phyloP scores from a whole-genome alignment of 2,113 vertebrate species.

The Mastomys natalensis region DNA sequence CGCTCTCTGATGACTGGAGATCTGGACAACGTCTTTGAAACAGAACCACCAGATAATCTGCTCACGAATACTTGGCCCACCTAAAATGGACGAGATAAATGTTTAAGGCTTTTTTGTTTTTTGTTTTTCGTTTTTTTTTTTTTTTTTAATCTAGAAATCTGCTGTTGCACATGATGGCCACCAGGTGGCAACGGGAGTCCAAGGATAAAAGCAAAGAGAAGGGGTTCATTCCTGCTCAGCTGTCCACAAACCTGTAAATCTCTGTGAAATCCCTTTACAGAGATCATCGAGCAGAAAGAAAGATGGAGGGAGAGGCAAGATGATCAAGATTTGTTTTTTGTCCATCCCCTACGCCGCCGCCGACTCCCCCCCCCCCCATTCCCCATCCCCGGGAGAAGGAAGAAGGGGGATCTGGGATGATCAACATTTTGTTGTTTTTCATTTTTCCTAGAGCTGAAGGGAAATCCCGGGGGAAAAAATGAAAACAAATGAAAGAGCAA shows the following conservation, averaged over 20 bases:
- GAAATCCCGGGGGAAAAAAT: background rate
- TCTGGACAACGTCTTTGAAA: background rate
- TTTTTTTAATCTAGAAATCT: background rate
- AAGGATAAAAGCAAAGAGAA: background rate
- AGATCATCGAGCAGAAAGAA: no score
- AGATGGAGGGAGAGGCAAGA: background rate
- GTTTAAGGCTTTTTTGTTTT: background rate
- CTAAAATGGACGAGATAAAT: background rate
- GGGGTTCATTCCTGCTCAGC: background rate
- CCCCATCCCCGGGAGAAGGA: background rate
- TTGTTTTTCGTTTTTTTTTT: background rate
- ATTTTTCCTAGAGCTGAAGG: background rate
- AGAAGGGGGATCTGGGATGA: background rate
- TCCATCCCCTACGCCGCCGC: no score
- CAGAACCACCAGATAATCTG: background rate
- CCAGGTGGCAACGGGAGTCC: slow-evolving; percentile 37
- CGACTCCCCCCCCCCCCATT: no score
- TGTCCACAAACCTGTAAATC: background rate
- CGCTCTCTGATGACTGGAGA: no score
- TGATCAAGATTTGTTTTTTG: background rate
- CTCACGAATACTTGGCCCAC: background rate
- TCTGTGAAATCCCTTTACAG: background rate
- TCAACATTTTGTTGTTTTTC: background rate
- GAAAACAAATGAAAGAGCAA: background rate
- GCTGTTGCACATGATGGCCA: background rate